Conservation (phyloP, 2,888 invertebrate genomes). For the Argynnis bischoffii region DNA sequence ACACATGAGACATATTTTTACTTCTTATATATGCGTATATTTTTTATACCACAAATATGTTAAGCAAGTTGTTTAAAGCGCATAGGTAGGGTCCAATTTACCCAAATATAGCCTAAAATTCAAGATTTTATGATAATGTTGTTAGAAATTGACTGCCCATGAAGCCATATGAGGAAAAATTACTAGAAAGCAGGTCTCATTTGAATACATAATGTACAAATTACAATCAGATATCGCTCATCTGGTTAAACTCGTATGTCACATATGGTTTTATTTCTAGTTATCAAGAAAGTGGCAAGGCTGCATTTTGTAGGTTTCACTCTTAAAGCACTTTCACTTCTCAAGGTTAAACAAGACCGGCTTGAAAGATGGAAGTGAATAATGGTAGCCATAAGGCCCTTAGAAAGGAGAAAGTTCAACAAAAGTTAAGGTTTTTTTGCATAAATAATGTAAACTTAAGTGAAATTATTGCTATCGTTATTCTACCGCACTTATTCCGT, state of each 20-base stretch:
- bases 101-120: conserved; percentile 44
- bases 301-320: conserved; percentile 68
- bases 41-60: no score
- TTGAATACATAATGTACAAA: conserved; percentile 40
- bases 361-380: neutral
- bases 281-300: conserved; percentile 64
- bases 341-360: conserved; percentile 32
- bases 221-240: conserved; percentile 39
- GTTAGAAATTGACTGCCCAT: conserved; percentile 32
- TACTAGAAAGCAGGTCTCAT: conserved; percentile 41
- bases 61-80: no score
- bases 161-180: conserved; percentile 12
- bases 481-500: no score
- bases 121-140: conserved; percentile 42
- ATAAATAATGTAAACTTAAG: neutral
- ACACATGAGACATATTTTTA: no score
- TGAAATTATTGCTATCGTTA: no score
- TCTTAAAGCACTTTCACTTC: conserved; percentile 63
- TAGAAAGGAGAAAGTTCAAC: conserved; percentile 24
- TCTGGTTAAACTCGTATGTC: conserved; percentile 58
- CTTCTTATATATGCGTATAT: no score
- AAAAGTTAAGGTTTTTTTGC: conserved; percentile 6
- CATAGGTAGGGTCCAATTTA: conserved; percentile 46
- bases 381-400: conserved; percentile 16
- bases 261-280: conserved; percentile 52